A percentile compares a stretch with the other conserved stretches of the same genome.
phyloP scores from a whole-genome alignment of 2,113 vertebrate species.

The Camelus dromedarius region DNA sequence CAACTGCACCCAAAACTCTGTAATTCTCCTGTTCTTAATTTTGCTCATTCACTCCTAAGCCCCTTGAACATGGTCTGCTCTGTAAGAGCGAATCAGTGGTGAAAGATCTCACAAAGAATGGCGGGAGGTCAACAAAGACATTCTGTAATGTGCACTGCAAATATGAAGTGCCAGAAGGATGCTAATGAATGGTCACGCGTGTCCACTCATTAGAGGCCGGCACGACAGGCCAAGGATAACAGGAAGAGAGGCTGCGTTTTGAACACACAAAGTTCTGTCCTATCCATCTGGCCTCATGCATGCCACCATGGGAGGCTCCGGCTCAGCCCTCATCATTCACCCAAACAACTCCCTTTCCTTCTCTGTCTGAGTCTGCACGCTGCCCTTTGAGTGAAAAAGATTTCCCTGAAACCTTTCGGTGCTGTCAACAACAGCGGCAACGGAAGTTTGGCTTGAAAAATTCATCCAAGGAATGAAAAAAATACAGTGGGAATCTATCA shows the following conservation, averaged over 20 bases:
- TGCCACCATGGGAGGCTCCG: conserved; percentile 35
- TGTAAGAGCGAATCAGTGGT: conserved; percentile 38
- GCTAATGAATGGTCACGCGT: conserved; percentile 67
- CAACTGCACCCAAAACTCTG: not conserved
- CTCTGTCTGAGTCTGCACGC: conserved; percentile 73
- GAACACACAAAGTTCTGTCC: conserved; percentile 49
- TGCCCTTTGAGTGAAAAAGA: conserved; percentile 82
- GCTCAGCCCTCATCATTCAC: conserved; percentile 65
- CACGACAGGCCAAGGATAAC: conserved; percentile 60
- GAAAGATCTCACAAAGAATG: conserved; percentile 65
- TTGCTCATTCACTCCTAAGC: not conserved
- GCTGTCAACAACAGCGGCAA: conserved; percentile 78
- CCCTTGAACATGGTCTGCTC: not conserved
- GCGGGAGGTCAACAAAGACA: conserved; percentile 71
- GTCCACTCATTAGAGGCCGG: conserved; percentile 65
- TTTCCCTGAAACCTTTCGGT: conserved; percentile 78
- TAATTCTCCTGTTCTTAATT: not conserved
- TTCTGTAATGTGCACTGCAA: conserved; percentile 65
- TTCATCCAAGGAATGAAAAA: conserved; percentile 81
- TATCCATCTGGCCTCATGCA: conserved; percentile 53
- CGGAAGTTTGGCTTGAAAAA: conserved; percentile 88
- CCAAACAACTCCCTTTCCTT: conserved; percentile 64
- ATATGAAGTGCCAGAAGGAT: conserved; percentile 77
- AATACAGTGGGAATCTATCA: conserved; percentile 87
- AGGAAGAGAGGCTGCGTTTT: conserved; percentile 70